Conservation (phyloP, 2,888 invertebrate species). For the Lumbricus terrestris region DNA sequence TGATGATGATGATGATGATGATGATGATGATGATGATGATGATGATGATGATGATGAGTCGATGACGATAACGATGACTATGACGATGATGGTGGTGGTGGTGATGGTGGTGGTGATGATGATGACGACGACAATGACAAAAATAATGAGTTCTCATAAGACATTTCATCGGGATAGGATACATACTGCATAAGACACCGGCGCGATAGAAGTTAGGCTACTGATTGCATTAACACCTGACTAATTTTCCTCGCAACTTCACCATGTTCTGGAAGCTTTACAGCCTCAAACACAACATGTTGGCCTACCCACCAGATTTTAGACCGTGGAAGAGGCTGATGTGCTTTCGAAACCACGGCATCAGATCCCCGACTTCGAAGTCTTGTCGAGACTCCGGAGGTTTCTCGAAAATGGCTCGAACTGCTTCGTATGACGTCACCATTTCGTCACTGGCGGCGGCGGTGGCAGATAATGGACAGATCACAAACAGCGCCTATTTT, state of each 20-base stretch:
- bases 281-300: background rate
- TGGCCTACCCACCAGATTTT: slow-evolving; percentile 48
- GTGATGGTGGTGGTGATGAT: no score
- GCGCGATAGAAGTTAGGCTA: no score
- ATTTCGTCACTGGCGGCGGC: background rate
- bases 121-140: no score
- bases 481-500: background rate
- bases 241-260: background rate
- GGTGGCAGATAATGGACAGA: background rate
- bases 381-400: slow-evolving; percentile 45
- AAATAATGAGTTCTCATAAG: no score
- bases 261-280: background rate
- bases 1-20: no score
- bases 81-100: no score
- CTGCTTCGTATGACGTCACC: slow-evolving; percentile 38
- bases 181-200: no score
- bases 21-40: no score
- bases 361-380: slow-evolving; percentile 46
- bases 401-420: slow-evolving; percentile 45
- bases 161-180: no score
- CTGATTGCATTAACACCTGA: no score
- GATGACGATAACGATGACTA: no score
- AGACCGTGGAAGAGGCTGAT: slow-evolving; percentile 44
- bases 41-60: no score
- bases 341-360: slow-evolving; percentile 50